Evolutionary conservation across 1,140 invertebrate genomes (phyloP).

Genomic region (Papilio machaon): DNA sequence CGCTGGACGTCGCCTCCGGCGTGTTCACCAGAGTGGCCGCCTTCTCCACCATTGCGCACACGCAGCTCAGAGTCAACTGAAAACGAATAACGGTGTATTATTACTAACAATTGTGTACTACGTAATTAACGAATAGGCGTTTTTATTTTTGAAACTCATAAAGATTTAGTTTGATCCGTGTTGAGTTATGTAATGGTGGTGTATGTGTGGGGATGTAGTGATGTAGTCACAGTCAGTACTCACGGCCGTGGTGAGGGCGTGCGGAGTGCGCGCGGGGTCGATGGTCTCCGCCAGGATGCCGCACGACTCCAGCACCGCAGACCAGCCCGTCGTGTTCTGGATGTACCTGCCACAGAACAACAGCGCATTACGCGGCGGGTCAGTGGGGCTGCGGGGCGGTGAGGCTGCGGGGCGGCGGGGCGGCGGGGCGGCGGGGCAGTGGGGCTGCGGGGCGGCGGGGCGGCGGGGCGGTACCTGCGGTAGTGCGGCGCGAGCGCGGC

Average conservation of each 20-base stretch:
- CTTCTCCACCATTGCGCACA: constrained; percentile 65
- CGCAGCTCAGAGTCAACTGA: constrained; percentile 69
- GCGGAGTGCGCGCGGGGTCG: constrained; percentile 67
- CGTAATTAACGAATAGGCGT: too few relatives aligned
- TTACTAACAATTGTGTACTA: too few relatives aligned
- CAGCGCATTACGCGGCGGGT: too few relatives aligned
- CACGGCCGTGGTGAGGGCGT: constrained; percentile 62
- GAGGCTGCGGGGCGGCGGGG: too few relatives aligned
- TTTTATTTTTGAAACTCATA: too few relatives aligned
- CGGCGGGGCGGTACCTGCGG: constrained; percentile 43
- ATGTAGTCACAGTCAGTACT: too few relatives aligned
- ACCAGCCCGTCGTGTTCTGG: constrained; percentile 64
- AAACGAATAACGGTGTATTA: constrained; percentile 23
- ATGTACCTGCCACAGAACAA: constrained; percentile 58
- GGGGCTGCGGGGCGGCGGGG: background rate
- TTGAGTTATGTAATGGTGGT: too few relatives aligned
- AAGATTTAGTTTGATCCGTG: too few relatives aligned
- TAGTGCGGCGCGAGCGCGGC: constrained; percentile 58
- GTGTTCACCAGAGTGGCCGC: constrained; percentile 65
- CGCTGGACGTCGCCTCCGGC: constrained; percentile 67
- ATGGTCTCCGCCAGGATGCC: constrained; percentile 62
- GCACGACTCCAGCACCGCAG: constrained; percentile 67
- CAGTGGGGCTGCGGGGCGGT: too few relatives aligned
- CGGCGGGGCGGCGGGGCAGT: too few relatives aligned
- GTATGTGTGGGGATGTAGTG: too few relatives aligned